These are phyloP conservation scores for Whitmania pigra DNA, from an alignment of 1,140 invertebrate genomes.

Conservation along the genomic window DNA sequence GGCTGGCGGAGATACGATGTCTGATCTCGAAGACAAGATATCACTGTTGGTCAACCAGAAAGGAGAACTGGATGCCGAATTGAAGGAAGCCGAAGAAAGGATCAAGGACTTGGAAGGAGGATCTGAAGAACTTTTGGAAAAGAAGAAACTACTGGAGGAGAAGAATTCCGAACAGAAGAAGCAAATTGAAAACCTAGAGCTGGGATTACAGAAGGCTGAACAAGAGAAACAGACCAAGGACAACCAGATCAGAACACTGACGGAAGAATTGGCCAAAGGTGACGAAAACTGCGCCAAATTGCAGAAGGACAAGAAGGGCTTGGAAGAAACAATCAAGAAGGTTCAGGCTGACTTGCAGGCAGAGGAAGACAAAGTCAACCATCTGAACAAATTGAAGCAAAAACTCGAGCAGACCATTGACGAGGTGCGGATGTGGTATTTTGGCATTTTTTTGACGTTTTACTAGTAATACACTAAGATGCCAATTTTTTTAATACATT, in stretches of 20 bases:
- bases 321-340: constrained; percentile 87
- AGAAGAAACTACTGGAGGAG: constrained; percentile 87
- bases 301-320: constrained; percentile 95
- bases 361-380: constrained; percentile 97
- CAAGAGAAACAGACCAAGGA: constrained; percentile 95
- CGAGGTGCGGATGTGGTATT: constrained; percentile 47
- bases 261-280: constrained; percentile 85
- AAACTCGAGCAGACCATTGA: constrained; percentile 95
- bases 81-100: constrained; percentile 92
- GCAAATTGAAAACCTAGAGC: constrained; percentile 87
- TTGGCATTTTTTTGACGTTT: too few relatives aligned
- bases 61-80: constrained; percentile 77
- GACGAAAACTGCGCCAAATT: constrained; percentile 98
- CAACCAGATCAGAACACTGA: constrained; percentile 95
- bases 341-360: constrained; percentile 87
- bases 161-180: constrained; percentile 86
- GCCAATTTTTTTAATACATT: not conserved
- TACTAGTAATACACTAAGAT: not conserved
- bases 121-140: constrained; percentile 82
- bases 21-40: constrained; percentile 17
- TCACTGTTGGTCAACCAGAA: constrained; percentile 16
- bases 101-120: constrained; percentile 82
- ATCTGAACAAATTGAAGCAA: constrained; percentile 94
- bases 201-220: constrained; percentile 65
- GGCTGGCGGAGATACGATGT: constrained; percentile 69